Evolutionary conservation across 2,888 invertebrate genomes (phyloP).

Genomic region (Geophilus truncorum): DNA sequence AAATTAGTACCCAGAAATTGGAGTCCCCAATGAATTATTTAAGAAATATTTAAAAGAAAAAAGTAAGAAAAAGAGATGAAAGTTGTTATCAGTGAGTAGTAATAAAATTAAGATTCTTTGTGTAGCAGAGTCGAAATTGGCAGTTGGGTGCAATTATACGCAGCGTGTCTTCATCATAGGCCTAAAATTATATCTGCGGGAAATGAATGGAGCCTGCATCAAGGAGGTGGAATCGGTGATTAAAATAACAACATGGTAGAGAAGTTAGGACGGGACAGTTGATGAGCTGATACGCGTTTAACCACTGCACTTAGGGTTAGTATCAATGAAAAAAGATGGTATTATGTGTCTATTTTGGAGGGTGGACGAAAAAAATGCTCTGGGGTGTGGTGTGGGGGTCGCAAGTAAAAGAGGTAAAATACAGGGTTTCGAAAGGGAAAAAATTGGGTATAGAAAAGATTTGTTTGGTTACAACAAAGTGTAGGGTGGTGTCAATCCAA

Average conservation of each 20-base stretch:
- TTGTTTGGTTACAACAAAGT: background rate
- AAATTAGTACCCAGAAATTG: background rate
- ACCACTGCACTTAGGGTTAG: background rate
- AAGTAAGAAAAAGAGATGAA: background rate
- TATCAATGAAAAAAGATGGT: background rate
- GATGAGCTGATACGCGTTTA: background rate
- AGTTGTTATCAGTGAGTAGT: background rate
- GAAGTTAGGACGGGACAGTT: background rate
- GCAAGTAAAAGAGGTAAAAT: background rate
- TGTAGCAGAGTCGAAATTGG: background rate
- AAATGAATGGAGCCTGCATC: background rate
- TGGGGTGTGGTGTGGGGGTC: background rate
- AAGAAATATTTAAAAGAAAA: too few species aligned
- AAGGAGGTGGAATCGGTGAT: constrained; percentile 4
- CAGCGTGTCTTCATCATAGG: background rate
- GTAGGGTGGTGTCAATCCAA: too few species aligned
- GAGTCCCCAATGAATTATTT: background rate
- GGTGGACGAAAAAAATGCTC: background rate
- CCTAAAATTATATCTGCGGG: background rate
- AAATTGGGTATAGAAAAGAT: background rate
- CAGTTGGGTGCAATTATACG: background rate
- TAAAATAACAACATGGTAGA: constrained; percentile 10
- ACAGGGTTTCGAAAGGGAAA: background rate
- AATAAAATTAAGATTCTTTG: constrained; percentile 10
- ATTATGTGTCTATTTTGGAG: background rate